Evolutionary conservation across 2,797 vertebrate species (phyloP).

Genomic region (Typhlichthys eigenmanni): DNA sequence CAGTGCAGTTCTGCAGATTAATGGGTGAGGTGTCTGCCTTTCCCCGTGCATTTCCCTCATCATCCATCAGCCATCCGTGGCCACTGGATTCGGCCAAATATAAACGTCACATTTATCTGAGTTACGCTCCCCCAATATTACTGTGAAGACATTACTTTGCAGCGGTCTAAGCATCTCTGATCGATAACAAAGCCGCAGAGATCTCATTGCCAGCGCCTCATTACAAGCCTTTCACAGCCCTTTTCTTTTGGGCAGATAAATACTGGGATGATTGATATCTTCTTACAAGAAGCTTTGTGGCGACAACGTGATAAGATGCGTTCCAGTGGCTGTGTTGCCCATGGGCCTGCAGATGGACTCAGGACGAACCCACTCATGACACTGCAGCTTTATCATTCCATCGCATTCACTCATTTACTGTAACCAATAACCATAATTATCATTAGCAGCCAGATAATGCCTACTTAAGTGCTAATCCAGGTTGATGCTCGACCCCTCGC

Average conservation of each 20-base stretch:
- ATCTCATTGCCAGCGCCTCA: slow-evolving; percentile 33
- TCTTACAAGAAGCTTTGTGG: slow-evolving; percentile 35
- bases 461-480: slow-evolving; percentile 36
- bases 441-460: slow-evolving; percentile 40
- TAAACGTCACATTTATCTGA: slow-evolving; percentile 47
- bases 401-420: slow-evolving; percentile 56
- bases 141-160: slow-evolving; percentile 47
- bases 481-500: slow-evolving; percentile 31
- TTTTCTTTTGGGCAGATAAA: slow-evolving; percentile 33
- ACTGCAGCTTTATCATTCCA: slow-evolving; percentile 41
- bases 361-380: slow-evolving; percentile 42
- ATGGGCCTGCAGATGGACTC: slow-evolving; percentile 39
- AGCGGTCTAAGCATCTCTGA: slow-evolving; percentile 43
- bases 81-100: slow-evolving; percentile 40
- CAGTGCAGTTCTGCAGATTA: slow-evolving; percentile 66
- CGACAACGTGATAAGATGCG: slow-evolving; percentile 41
- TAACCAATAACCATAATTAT: slow-evolving; percentile 33
- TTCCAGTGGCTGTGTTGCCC: slow-evolving; percentile 6
- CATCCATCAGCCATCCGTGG: slow-evolving; percentile 65
- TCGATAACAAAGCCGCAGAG: slow-evolving; percentile 44
- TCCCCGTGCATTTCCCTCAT: slow-evolving; percentile 49
- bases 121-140: slow-evolving; percentile 54
- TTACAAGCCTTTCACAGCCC: slow-evolving; percentile 40
- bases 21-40: slow-evolving; percentile 63
- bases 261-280: slow-evolving; percentile 46